Percentiles rank a stretch among this genome's conserved stretches.
These are phyloP conservation scores for Strigamia transsilvanica DNA, from an alignment of 2,888 invertebrate species.

Conservation along the genomic window DNA sequence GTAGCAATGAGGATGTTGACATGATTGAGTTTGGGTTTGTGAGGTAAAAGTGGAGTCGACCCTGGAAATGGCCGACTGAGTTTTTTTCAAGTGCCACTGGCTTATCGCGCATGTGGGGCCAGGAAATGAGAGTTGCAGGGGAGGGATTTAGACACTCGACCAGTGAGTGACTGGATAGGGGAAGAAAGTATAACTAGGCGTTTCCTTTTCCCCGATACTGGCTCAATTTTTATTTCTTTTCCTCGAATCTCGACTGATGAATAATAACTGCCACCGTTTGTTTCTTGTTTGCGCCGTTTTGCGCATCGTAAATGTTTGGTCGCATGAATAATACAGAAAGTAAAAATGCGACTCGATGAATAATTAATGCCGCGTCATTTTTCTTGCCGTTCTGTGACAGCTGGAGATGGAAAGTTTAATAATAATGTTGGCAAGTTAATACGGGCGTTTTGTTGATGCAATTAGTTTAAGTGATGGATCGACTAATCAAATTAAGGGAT, in stretches of 20 bases:
- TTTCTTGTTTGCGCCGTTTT: too few species aligned
- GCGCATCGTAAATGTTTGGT: not conserved
- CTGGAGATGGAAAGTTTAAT: slow-evolving; percentile 29
- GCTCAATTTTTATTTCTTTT: not conserved
- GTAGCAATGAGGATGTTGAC: slow-evolving; percentile 42
- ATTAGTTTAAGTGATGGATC: slow-evolving; percentile 22
- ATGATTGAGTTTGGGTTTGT: slow-evolving; percentile 33
- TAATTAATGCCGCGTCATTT: slow-evolving; percentile 2
- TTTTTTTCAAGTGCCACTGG: slow-evolving; percentile 35
- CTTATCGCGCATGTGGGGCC: slow-evolving; percentile 28
- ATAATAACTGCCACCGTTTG: not conserved
- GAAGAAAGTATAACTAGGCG: slow-evolving; percentile 12
- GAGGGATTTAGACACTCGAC: slow-evolving; percentile 42
- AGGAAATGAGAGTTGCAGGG: slow-evolving; percentile 48
- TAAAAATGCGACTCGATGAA: not conserved
- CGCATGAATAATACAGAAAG: not conserved
- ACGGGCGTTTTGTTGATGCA: slow-evolving; percentile 23
- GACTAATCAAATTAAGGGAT: slow-evolving; percentile 28
- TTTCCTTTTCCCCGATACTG: slow-evolving; percentile 1
- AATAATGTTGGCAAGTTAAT: slow-evolving; percentile 27
- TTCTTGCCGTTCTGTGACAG: not conserved
- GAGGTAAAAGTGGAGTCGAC: slow-evolving; percentile 19
- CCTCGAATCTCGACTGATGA: not conserved
- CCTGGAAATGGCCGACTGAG: slow-evolving; percentile 22
- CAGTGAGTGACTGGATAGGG: slow-evolving; percentile 21